phyloP scores from a whole-genome alignment of 2,888 invertebrate species.

The Eueremaeus valkanovi region DNA sequence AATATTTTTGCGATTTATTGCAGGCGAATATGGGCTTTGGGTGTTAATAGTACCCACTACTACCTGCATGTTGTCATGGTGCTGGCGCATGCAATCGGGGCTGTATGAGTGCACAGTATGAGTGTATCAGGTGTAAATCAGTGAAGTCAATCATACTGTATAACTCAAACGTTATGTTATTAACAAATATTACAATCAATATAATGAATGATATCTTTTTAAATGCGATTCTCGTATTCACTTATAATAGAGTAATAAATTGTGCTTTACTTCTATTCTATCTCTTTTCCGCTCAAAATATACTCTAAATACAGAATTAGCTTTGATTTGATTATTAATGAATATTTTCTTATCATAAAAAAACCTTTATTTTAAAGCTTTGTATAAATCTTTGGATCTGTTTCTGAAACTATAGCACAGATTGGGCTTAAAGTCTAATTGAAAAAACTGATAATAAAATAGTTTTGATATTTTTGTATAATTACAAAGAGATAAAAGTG shows the following conservation, averaged over 20 bases:
- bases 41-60: conserved; percentile 28
- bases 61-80: conserved; percentile 34
- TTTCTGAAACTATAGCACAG: not conserved
- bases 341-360: too few species aligned
- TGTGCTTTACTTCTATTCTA: not conserved
- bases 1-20: conserved; percentile 33
- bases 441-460: conserved; percentile 4
- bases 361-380: too few species aligned
- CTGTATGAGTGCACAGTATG: too few species aligned
- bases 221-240: not conserved
- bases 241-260: not conserved
- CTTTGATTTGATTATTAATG: conserved; percentile 2
- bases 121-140: conserved; percentile 30
- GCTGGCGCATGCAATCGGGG: conserved; percentile 21
- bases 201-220: not conserved
- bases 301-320: not conserved
- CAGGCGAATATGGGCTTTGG: conserved; percentile 18
- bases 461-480: not conserved
- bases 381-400: not conserved
- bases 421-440: not conserved
- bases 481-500: not conserved
- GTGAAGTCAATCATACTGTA: conserved; percentile 19
- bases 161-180: conserved; percentile 4
- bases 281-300: not conserved
- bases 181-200: conserved; percentile 30